Conservation (phyloP, 2,888 invertebrate genomes). For the Patella ulyssiponensis region DNA sequence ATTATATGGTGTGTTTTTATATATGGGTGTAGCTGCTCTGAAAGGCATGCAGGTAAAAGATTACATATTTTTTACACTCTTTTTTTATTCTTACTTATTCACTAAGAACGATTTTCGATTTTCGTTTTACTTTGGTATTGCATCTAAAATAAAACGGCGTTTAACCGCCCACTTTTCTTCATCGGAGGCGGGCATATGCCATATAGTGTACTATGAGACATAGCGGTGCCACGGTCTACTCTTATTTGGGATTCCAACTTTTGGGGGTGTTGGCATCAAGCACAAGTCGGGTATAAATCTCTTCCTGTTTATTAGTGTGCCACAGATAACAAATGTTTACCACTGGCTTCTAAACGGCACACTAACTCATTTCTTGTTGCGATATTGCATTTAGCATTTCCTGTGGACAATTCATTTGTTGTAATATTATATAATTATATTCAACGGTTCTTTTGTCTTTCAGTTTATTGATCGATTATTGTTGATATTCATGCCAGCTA, state of each 20-base stretch:
- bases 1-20: slow-evolving; percentile 95
- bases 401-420: not conserved
- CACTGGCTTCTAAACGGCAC: not conserved
- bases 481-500: slow-evolving; percentile 98
- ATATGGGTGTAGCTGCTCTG: slow-evolving; percentile 97
- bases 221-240: no score
- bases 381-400: not conserved
- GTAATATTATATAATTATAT: no score
- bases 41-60: slow-evolving; percentile 81
- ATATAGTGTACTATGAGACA: no score
- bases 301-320: not conserved
- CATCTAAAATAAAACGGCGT: not conserved
- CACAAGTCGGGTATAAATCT: no score
- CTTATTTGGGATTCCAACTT: no score
- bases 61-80: not conserved
- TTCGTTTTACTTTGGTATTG: not conserved
- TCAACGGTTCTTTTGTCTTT: slow-evolving; percentile 33
- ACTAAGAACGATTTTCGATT: not conserved
- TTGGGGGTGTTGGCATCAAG: no score
- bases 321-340: not conserved
- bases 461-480: slow-evolving; percentile 96
- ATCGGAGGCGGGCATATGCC: no score
- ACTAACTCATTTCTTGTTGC: not conserved
- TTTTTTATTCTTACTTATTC: not conserved
- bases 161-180: no score